Base-by-base conservation (phyloP, 2,888 invertebrate species). In the Tricholauxania praeusta region DNA sequence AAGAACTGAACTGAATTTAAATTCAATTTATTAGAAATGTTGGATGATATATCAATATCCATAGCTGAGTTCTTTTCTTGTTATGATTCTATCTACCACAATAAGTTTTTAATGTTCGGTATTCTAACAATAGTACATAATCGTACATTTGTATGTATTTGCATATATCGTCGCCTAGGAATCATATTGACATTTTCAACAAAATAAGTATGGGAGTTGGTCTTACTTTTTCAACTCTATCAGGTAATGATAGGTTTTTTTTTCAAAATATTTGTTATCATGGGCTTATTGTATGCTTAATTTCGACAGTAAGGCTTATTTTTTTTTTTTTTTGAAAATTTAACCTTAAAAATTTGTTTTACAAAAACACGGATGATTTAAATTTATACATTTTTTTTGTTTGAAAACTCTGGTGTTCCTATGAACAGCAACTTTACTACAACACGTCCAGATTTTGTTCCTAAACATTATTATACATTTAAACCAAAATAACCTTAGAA, bases 1-100 rank as follows among this genome's bases (percentile, higher is more conserved):
- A 47, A 49, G 22, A 63, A 64, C 69, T 52, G 64, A 48, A 55
- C 70, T 55, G 59, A 72, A n/a, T 52, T 17, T 22, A 62, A 39
- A 12, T 17, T 17, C 53, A n/a, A 62, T 62, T 17, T 17, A 63
- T 4, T 63, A 15, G 8, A n/a, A 48, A 63, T n/a, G 22, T 47
- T 49, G n/a, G 6, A 39, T 15, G 14, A 32, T 3, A 62, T 62
- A n/a, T 39, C 8, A 51, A 51, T 15, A 17, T 51, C 28, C 17
- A 4, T 49, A 14, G 49, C 32, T 65, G 14, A 51, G 22, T 65
- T 19, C n/a, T 62, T 5, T 63, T 12, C 17, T 63, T 17, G 28
- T 47, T 17, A 8, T 5, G n/a, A 62, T 48, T 32, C 39, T 47
- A 15, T 60, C 22, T 19, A 39, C 39, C 39, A 39, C 39, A 39